phyloP scores from a whole-genome alignment of 2,113 vertebrate species.

The Phrynosoma platyrhinos region DNA sequence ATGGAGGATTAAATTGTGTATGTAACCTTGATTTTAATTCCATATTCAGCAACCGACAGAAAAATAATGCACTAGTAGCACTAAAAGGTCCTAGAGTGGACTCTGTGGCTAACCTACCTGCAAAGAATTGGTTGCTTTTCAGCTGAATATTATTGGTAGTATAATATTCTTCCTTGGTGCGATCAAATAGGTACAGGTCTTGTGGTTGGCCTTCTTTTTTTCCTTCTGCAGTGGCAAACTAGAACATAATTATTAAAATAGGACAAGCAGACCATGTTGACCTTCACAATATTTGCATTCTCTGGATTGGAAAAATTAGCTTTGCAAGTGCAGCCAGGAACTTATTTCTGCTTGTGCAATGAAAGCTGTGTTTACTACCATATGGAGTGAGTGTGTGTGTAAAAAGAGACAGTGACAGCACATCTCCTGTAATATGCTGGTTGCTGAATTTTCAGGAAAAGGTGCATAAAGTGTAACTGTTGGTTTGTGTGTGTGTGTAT shows the following conservation, averaged over 20 bases:
- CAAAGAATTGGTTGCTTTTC: not conserved
- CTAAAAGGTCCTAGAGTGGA: not conserved
- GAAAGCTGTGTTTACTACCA: not conserved
- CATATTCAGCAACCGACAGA: not conserved
- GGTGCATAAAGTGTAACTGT: not conserved
- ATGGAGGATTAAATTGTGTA: not conserved
- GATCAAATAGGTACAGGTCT: not conserved
- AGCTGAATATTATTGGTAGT: not conserved
- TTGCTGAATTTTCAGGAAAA: not conserved
- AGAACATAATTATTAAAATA: not conserved
- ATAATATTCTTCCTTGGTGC: not conserved
- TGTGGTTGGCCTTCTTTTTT: not conserved
- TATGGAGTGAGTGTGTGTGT: not conserved
- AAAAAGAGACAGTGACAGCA: no score
- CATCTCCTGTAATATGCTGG: not conserved
- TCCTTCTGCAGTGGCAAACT: not conserved
- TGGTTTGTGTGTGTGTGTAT: not conserved
- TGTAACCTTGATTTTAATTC: not conserved
- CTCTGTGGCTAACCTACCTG: not conserved
- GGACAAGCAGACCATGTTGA: not conserved
- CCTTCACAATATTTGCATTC: not conserved
- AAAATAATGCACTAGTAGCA: not conserved
- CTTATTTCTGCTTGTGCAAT: not conserved
- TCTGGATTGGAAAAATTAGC: not conserved
- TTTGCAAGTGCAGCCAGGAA: not conserved